Base-by-base conservation (phyloP, 37 sponge, comb jelly and placozoan genomes). In the Axinella damicornis region DNA sequence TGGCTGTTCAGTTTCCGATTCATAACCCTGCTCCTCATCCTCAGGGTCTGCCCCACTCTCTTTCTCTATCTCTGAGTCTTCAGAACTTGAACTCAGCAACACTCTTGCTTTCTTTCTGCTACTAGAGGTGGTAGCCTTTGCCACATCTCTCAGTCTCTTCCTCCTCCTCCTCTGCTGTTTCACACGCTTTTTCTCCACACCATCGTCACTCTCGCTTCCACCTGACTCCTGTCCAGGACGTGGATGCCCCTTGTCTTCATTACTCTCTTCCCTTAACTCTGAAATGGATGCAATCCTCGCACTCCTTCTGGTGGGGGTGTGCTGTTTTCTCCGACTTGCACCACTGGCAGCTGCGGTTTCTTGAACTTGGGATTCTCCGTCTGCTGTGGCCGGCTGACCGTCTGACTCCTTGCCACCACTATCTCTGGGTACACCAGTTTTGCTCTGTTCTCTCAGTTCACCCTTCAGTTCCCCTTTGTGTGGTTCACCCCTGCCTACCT, bases 201-300 rank as follows among this genome's bases (percentile, higher is more conserved):
- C 46, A 46, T 4, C 46, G 5, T 67, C 69, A 19, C 31, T 2
- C 34, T 32, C 69, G 6, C 69, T 67, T 67, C 69, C 28, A 19
- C 30, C 28, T 28, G 69, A 27, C 30, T 32, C 19, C 34, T 33
- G 5, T 12, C 34, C 30, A 5, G 34, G 9, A 5, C 5, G 5
- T 67, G 69, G 5, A 5, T 67, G 9, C 69, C 9, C 34, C 28
- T 67, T 67, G 34, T 67, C 31, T 33, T 67, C 20, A 2, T 63
- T 17, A 28, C 83, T 19, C 57, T 67, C 39, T n/a, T n/a, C 55
- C 33, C 62, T 75, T 20, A 30, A 35, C 12, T 81, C 82, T 24
- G 71, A 64, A 19, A 80, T 19, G 14, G 88, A 87, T 39, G 81
- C 66, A 0, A 87, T 34, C 62, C 82, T 41, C 18, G 66, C 66